phyloP scores from a whole-genome alignment of 1,140 invertebrate genomes.

The Gryllus bimaculatus region DNA sequence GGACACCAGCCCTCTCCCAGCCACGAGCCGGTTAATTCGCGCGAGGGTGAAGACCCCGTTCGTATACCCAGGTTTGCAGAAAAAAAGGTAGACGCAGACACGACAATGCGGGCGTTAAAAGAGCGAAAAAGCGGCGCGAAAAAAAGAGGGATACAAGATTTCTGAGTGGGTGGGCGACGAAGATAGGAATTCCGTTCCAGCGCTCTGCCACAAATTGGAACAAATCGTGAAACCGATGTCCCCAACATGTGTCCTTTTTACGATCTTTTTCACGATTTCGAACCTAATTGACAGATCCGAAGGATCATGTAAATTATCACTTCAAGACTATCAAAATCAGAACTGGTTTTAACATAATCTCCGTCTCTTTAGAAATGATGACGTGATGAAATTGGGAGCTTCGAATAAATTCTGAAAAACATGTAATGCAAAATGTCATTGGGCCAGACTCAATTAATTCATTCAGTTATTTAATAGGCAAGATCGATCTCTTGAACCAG shows the following conservation, averaged over 20 bases:
- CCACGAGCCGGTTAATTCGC: not conserved
- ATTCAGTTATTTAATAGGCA: too few species aligned
- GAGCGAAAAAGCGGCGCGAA: not conserved
- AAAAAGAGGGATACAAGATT: not conserved
- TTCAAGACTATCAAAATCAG: too few species aligned
- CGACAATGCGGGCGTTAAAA: not conserved
- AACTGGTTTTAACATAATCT: too few species aligned
- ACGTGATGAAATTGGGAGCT: too few species aligned
- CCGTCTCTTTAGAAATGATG: too few species aligned
- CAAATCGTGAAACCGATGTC: not conserved
- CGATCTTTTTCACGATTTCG: too few species aligned
- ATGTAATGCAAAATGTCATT: too few species aligned
- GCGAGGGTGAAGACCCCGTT: not conserved
- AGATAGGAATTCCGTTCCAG: not conserved
- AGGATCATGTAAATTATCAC: too few species aligned
- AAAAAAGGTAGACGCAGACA: not conserved
- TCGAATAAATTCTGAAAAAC: too few species aligned
- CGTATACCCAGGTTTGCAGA: not conserved
- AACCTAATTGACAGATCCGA: too few species aligned
- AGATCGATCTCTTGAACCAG: too few species aligned
- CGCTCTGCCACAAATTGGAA: not conserved
- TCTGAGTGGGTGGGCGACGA: not conserved
- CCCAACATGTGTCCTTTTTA: not conserved
- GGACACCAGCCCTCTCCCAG: not conserved
- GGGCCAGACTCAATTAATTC: too few species aligned